Conservation (phyloP, 2,797 vertebrate genomes). For the Falco cherrug region DNA sequence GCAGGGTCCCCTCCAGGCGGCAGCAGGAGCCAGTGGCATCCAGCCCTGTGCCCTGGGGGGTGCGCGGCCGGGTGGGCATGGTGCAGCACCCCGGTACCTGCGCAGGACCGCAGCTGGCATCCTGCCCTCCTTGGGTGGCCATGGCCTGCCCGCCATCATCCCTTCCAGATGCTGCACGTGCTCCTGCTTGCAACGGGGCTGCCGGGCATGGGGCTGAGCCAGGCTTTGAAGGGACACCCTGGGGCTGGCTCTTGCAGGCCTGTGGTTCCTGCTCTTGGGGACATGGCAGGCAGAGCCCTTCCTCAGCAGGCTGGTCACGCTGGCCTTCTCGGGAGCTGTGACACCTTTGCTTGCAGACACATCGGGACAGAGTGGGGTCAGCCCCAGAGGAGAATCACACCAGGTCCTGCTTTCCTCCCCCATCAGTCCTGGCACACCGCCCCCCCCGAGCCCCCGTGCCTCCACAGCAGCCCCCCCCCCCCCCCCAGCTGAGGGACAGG, state of each 20-base stretch:
- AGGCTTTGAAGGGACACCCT: constrained; percentile 79
- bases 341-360: constrained; percentile 77
- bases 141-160: too few relatives aligned
- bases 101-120: too few relatives aligned
- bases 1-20: constrained; percentile 79
- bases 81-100: too few relatives aligned
- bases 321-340: constrained; percentile 77
- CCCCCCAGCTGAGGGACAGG: too few relatives aligned
- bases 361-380: not conserved
- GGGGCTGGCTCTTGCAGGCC: constrained; percentile 66
- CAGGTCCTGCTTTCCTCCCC: not conserved
- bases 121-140: too few relatives aligned
- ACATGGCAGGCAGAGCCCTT: constrained; percentile 65
- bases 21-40: constrained; percentile 81
- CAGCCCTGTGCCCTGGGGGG: constrained; percentile 74
- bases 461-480: too few relatives aligned
- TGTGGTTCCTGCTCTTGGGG: not conserved
- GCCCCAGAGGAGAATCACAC: not conserved
- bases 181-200: constrained; percentile 79
- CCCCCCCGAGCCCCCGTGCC: too few relatives aligned
- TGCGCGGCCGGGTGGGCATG: too few relatives aligned
- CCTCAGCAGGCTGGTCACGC: constrained; percentile 63
- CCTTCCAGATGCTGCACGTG: too few relatives aligned
- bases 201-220: constrained; percentile 80
- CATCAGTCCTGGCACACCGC: too few relatives aligned